Percentiles rank a stretch among this genome's conserved stretches.
phyloP scores from a whole-genome alignment of 37 sponge, comb jelly and placozoan genomes.

The Theonella swinhoei region DNA sequence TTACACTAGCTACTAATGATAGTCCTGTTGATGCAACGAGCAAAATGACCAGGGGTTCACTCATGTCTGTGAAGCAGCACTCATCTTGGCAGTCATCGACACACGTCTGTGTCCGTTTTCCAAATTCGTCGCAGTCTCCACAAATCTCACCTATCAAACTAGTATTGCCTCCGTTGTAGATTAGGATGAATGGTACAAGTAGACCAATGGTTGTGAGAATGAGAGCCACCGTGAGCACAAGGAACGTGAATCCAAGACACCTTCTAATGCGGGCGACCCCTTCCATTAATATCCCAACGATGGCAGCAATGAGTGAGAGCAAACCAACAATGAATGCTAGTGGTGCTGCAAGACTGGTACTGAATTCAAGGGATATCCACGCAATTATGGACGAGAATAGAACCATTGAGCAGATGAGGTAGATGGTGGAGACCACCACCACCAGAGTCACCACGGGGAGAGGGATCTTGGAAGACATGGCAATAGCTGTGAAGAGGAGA shows the following conservation, averaged over 20 bases:
- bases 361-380: conserved; percentile 65
- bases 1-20: conserved; percentile 13
- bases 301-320: conserved; percentile 34
- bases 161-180: neutral
- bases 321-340: conserved; percentile 50
- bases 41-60: conserved; percentile 38
- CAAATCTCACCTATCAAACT: conserved; percentile 27
- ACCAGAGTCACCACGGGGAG: neutral
- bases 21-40: conserved; percentile 35
- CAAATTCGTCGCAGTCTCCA: conserved; percentile 25
- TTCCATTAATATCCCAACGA: conserved; percentile 31
- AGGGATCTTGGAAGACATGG: neutral
- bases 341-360: conserved; percentile 10
- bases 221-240: conserved; percentile 3
- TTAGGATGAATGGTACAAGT: conserved; percentile 15
- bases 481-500: neutral
- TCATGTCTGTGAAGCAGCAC: conserved; percentile 64
- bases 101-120: conserved; percentile 26
- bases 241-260: conserved; percentile 11
- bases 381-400: conserved; percentile 56
- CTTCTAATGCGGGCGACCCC: conserved; percentile 7
- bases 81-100: conserved; percentile 50
- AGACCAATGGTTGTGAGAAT: conserved; percentile 37
- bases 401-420: conserved; percentile 50
- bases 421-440: neutral